Evolutionary conservation across 2,888 invertebrate genomes (phyloP).

Genomic region (Drosophila emarginata): DNA sequence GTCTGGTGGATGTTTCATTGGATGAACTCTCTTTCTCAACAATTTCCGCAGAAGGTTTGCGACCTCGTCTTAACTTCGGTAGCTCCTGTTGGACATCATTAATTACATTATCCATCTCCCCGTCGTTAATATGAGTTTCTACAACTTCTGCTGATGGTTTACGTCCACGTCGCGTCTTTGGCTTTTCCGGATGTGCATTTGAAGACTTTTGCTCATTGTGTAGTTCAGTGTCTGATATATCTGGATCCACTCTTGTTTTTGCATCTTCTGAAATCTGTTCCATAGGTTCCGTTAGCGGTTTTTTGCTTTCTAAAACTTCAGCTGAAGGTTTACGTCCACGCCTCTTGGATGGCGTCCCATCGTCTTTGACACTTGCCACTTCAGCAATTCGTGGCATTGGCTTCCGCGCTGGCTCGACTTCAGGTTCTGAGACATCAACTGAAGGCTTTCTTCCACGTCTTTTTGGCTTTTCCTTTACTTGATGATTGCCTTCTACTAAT

Average conservation of each 20-base stretch:
- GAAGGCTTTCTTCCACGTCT: slow-evolving; percentile 12
- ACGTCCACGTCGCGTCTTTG: slow-evolving; percentile 26
- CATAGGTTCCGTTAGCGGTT: background rate
- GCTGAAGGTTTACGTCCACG: slow-evolving; percentile 34
- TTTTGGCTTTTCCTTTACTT: slow-evolving; percentile 12
- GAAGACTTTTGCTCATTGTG: background rate
- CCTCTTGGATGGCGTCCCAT: slow-evolving; percentile 7
- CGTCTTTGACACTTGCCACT: background rate
- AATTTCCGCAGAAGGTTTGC: slow-evolving; percentile 21
- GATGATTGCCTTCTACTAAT: background rate
- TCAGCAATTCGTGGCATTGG: background rate
- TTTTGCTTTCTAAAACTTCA: slow-evolving; percentile 15
- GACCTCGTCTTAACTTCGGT: slow-evolving; percentile 25
- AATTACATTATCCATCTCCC: background rate
- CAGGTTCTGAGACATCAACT: background rate
- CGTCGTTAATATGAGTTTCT: slow-evolving; percentile 3
- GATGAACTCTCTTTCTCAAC: background rate
- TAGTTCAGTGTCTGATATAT: background rate
- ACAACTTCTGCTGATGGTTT: slow-evolving; percentile 45
- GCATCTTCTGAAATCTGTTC: background rate
- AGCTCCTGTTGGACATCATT: background rate
- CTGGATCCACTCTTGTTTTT: background rate
- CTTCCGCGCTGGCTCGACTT: background rate
- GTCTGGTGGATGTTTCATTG: background rate
- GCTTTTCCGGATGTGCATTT: slow-evolving; percentile 15